Evolutionary conservation across 2,113 vertebrate genomes (phyloP), one percentile per base, ranked within the genome.

Genomic region (Thymallus thymallus): DNA sequence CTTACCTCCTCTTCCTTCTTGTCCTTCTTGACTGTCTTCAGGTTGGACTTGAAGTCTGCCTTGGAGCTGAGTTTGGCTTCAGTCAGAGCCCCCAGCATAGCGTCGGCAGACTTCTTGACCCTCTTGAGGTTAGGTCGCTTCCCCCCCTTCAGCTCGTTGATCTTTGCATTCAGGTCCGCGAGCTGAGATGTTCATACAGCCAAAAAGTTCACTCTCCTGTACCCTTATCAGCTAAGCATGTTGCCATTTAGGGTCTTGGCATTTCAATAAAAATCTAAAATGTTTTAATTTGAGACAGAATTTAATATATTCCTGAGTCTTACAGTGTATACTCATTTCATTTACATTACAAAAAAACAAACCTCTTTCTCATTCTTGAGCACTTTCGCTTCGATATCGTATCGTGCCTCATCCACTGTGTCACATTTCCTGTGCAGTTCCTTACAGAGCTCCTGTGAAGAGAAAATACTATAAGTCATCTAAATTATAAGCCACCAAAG

Each of bases 401-500:
- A 89, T 63, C 81, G 75, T 41, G 86, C 90, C 79, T 93, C 92
- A 85, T 93, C 87, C 61, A 78, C 84, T 12, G 75, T 73, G 77
- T 91, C 92, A 84, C 87, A 91, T 87, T 88, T 85, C 62, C 78
- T 73, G 80, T 88, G 90, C 68, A 92, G 87, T 78, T 90, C 88
- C 87, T 76, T 84, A 74, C 88, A 91, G 76, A 92, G 81, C 76
- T 84, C 83, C 87, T 89, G 85, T 56, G 76, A 67, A 71, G 80
- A 90, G 24, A 76, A 72, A 62, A 74, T 71, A 72, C 69, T 68
- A 71, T 68, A 71, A 75, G 63, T 56, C 48, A 56, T 71, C 68
- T 87, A n/a, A n/a, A n/a, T n/a, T n/a, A 75, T 76, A 84, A 87
- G 82, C 66, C 58, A n/a, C 61, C 13, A 63, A 4, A 9, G 35